phyloP scores from a whole-genome alignment of 2,797 vertebrate species.

The Taenioides sp. region DNA sequence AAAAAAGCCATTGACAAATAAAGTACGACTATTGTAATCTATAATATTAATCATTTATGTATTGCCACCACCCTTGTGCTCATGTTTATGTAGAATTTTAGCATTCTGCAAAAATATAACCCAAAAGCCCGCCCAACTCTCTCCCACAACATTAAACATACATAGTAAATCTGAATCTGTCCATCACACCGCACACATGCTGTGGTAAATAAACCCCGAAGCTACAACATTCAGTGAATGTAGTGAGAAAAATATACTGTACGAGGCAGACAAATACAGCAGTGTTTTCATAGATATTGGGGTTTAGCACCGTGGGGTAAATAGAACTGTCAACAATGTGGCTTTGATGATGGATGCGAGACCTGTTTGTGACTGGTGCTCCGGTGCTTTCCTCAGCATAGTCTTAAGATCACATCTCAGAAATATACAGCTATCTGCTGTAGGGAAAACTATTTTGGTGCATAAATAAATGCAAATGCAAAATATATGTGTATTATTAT shows the following conservation, averaged over 20 bases:
- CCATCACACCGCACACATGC: slow-evolving; percentile 12
- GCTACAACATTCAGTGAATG: slow-evolving; percentile 43
- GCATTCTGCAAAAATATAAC: slow-evolving; percentile 25
- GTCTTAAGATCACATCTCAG: slow-evolving; percentile 37
- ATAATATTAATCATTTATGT: slow-evolving; percentile 1
- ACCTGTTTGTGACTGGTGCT: slow-evolving; percentile 18
- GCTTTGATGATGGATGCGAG: slow-evolving; percentile 57
- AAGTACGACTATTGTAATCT: not conserved
- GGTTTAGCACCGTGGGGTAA: slow-evolving; percentile 54
- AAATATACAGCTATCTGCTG: slow-evolving; percentile 26
- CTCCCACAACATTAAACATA: slow-evolving; percentile 1
- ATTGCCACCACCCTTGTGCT: not conserved
- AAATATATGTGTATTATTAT: not conserved
- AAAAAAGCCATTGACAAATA: not conserved
- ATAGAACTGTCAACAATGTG: slow-evolving; percentile 53
- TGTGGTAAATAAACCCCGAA: slow-evolving; percentile 27
- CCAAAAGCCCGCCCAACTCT: slow-evolving; percentile 16
- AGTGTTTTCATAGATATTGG: slow-evolving; percentile 39
- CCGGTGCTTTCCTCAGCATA: slow-evolving; percentile 20
- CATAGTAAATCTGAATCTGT: not conserved
- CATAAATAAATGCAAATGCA: not conserved
- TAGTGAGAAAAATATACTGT: slow-evolving; percentile 33
- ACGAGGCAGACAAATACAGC: slow-evolving; percentile 33
- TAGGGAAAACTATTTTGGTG: slow-evolving; percentile 4
- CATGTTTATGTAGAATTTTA: slow-evolving; percentile 10